Conservation (phyloP, 2,113 vertebrate species). For the Odobenus rosmarus region DNA sequence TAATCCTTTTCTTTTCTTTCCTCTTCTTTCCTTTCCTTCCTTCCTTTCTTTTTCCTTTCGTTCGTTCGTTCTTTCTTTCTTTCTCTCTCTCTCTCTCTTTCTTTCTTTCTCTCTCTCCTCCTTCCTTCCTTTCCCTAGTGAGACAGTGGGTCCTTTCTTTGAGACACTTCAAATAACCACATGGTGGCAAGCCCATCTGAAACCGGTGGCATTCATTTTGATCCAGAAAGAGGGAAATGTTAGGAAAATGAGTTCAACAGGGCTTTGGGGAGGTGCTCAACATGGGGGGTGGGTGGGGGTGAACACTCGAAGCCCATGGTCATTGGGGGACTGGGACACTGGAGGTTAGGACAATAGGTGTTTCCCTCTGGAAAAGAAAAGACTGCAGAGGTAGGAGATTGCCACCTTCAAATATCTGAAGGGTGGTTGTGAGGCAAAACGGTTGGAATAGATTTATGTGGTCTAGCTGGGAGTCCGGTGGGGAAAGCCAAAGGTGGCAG, state of each 20-base stretch:
- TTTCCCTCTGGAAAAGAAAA: not conserved
- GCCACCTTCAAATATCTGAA: not conserved
- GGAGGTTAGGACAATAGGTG: not conserved
- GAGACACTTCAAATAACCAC: not conserved
- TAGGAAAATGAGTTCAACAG: not conserved
- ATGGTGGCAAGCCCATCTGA: not conserved
- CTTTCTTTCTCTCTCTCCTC: too few species aligned
- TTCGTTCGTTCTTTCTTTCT: not conserved
- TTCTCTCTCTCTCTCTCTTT: not conserved
- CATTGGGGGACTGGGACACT: too few species aligned
- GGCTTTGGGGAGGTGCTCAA: not conserved
- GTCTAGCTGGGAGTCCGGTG: not conserved
- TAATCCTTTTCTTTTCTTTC: not conserved
- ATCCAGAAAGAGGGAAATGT: not conserved
- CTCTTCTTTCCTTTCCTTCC: not conserved
- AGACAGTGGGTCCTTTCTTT: not conserved
- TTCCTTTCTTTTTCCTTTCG: not conserved
- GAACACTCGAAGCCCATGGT: not conserved
- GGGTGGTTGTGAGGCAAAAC: not conserved
- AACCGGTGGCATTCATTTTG: not conserved
- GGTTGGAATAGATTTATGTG: not conserved
- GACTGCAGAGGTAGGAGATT: not conserved
- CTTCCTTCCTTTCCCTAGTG: not conserved
- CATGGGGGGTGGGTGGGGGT: rapidly evolving
- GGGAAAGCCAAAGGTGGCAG: not conserved